These are phyloP conservation scores for Trachelus stipa DNA, from an alignment of 2,888 invertebrate genomes.

Conservation along the genomic window DNA sequence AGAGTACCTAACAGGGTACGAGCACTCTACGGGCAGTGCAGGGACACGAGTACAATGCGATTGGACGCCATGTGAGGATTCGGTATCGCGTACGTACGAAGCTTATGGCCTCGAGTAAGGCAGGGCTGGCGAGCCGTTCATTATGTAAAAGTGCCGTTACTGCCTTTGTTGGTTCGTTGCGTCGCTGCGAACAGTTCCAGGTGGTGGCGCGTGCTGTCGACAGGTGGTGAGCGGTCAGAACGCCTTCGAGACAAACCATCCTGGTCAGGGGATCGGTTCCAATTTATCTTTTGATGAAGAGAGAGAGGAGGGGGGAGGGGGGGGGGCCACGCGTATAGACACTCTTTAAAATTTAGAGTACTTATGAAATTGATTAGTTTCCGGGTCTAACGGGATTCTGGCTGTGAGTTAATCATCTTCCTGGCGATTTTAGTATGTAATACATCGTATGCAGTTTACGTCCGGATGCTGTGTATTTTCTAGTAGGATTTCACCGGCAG, in stretches of 20 bases:
- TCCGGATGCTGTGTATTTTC: neutral
- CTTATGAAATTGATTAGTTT: neutral
- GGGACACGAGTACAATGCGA: neutral
- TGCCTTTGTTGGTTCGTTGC: neutral
- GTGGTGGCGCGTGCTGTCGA: slow-evolving; percentile 61
- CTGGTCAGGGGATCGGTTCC: neutral
- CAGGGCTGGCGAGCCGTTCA: neutral
- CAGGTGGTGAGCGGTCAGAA: slow-evolving; percentile 55
- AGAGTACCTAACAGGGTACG: neutral
- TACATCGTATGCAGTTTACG: neutral
- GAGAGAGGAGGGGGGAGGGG: neutral
- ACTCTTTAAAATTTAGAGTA: neutral
- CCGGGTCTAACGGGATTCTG: neutral
- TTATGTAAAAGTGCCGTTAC: neutral
- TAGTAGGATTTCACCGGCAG: neutral
- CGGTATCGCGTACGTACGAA: neutral
- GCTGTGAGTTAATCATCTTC: neutral
- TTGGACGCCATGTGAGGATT: neutral
- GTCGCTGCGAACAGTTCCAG: slow-evolving; percentile 39
- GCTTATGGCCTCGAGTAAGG: neutral
- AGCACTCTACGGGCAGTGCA: neutral
- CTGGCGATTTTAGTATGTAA: neutral
- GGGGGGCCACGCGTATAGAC: too few relatives aligned
- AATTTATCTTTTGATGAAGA: slow-evolving; percentile 4
- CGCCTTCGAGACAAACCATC: slow-evolving; percentile 3